Percentiles rank a stretch among this genome's conserved stretches.
These are phyloP conservation scores for Anhinga rufa DNA, from an alignment of 2,113 vertebrate genomes.

Conservation along the genomic window DNA sequence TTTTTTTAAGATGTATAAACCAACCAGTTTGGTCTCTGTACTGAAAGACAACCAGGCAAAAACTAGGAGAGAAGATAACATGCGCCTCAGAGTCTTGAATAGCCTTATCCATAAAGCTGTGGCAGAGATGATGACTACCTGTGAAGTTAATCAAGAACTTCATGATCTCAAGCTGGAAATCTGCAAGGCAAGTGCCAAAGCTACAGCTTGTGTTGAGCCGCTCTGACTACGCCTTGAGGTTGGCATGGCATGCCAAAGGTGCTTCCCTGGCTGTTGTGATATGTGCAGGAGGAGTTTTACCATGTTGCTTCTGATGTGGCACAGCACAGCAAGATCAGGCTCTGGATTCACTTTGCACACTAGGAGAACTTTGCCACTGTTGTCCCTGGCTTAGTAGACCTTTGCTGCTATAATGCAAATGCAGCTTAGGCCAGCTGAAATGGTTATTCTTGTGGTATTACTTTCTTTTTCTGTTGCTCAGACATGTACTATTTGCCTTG, in stretches of 20 bases:
- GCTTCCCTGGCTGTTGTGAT: not conserved
- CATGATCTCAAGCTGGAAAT: slow-evolving; percentile 76
- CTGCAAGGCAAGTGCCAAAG: slow-evolving; percentile 71
- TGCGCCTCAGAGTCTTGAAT: slow-evolving; percentile 69
- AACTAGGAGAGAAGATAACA: slow-evolving; percentile 64
- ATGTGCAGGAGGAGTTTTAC: not conserved
- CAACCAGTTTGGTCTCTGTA: not conserved
- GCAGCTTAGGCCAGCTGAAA: not conserved
- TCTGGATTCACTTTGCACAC: not conserved
- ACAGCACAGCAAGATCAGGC: not conserved
- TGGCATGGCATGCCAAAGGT: fast-evolving
- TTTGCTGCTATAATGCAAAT: not conserved
- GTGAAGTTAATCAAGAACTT: slow-evolving; percentile 75
- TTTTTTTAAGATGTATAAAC: slow-evolving; percentile 44
- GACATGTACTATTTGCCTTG: not conserved
- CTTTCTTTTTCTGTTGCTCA: not conserved
- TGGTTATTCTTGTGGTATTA: not conserved
- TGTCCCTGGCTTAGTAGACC: not conserved
- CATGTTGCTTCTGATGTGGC: not conserved
- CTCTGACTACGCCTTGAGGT: not conserved
- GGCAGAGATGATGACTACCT: slow-evolving; percentile 67
- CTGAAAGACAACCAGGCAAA: slow-evolving; percentile 34
- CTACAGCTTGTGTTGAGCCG: not conserved
- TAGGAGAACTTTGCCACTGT: not conserved
- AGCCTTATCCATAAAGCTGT: slow-evolving; percentile 75